Percentiles rank a stretch among this genome's conserved stretches.
phyloP scores from a whole-genome alignment of 2,797 vertebrate genomes.

The Halcyon smyrnensis region DNA sequence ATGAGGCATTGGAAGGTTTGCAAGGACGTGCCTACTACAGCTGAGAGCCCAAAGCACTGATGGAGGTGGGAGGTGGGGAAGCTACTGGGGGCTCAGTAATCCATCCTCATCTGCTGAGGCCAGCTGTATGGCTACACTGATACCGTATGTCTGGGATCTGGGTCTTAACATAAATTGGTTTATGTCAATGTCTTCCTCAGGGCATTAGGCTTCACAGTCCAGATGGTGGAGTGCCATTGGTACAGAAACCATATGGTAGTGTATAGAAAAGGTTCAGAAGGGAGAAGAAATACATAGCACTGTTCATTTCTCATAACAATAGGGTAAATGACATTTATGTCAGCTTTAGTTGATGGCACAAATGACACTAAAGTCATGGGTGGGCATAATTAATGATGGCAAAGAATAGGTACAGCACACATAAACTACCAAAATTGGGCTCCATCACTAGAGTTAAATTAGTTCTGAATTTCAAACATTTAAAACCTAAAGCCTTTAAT shows the following conservation, averaged over 20 bases:
- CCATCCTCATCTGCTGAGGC: constrained; percentile 28
- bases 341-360: constrained; percentile 13
- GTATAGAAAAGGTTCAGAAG: constrained; percentile 32
- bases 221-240: constrained; percentile 73
- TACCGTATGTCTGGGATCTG: constrained; percentile 48
- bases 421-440: neutral
- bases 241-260: constrained; percentile 75
- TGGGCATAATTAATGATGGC: neutral
- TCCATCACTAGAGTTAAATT: neutral
- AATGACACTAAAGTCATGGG: neutral
- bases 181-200: constrained; percentile 69
- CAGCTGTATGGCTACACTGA: constrained; percentile 27
- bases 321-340: constrained; percentile 3
- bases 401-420: neutral
- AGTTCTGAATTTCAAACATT: neutral
- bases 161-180: constrained; percentile 76
- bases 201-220: constrained; percentile 66
- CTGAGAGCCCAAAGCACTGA: rapidly evolving
- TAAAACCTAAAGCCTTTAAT: neutral
- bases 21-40: neutral
- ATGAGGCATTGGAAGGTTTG: rapidly evolving
- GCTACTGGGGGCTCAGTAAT: neutral
- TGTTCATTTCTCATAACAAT: constrained; percentile 40
- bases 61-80: neutral
- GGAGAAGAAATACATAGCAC: constrained; percentile 28